Percentiles rank a stretch among this genome's conserved stretches.
Conservation (phyloP, 2,888 invertebrate species). For the Chaetogeoica ovagalla region DNA sequence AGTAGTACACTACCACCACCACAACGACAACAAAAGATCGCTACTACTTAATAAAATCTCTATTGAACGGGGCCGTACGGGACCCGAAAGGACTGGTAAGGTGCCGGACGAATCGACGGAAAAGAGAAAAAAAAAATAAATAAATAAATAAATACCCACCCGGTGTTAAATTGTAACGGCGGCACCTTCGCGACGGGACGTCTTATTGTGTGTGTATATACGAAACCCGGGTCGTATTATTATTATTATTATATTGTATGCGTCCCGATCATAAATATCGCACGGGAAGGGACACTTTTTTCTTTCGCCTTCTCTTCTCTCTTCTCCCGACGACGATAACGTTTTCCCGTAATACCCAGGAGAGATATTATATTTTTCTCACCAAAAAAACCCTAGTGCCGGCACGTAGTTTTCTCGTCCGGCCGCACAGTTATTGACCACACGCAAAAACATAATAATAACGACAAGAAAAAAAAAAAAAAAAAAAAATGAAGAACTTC, state of each 20-base stretch:
- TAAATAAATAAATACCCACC: slow-evolving; percentile 17
- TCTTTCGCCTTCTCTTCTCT: neutral
- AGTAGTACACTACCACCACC: no score
- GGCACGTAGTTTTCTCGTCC: no score
- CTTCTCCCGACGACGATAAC: no score
- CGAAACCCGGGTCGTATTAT: neutral
- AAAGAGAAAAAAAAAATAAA: slow-evolving; percentile 40
- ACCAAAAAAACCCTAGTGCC: no score
- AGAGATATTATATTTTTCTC: no score
- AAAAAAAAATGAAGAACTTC: no score
- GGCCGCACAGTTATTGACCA: no score
- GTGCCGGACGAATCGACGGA: neutral
- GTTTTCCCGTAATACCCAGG: neutral
- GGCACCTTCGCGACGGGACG: slow-evolving; percentile 49
- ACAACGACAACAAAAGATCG: slow-evolving; percentile 50
- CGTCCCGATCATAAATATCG: slow-evolving; percentile 43
- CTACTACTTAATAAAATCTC: slow-evolving; percentile 53
- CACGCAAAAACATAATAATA: no score
- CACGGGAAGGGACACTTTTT: neutral
- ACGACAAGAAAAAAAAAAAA: no score
- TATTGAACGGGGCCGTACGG: slow-evolving; percentile 28
- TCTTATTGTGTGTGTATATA: slow-evolving; percentile 25
- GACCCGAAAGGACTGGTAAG: neutral
- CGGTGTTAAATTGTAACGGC: slow-evolving; percentile 53
- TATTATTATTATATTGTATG: neutral